Evolutionary conservation across 2,113 vertebrate species (phyloP), one percentile per base, ranked within the genome.

Genomic region (Trematomus loennbergii): DNA sequence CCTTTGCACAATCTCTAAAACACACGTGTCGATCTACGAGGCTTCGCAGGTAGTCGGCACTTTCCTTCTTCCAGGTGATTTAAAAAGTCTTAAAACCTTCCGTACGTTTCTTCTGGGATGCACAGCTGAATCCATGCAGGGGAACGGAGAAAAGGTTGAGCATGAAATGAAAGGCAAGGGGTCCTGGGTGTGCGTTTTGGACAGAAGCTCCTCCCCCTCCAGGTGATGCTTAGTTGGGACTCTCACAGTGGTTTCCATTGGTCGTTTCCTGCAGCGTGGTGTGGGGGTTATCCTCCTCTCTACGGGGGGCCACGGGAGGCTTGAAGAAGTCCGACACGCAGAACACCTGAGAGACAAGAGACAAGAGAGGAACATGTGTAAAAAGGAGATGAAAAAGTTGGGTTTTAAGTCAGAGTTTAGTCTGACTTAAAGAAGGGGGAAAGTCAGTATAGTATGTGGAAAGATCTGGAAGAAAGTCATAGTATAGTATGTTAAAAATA

Each of bases 311-410:
- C 1, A 59, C 90, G 12, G 71, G 90, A 12, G 91, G 91, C 92
- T 98, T 98, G 94, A 99, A 99, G 89, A 99, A 99, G 92, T 98
- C 97, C 0, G 98, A 99, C 75, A 99, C 97, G 0, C 94, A 98
- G 15, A 97, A 94, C 75, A 94, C 96, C 98, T 99, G 79, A 45
- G 72, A 4, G 46, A 22, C 1, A 45, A 1, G 72, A 7, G 1
- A 5, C 17, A 10, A 46, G 3, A 12, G 62, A 36, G 22, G 22
- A n/a, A 22, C 22, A 22, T 2, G 22, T 22, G 22, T 22, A 22
- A 22, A 22, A 22, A 22, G 22, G 22, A 22, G 22, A 29, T 29
- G 29, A 25, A 2, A 25, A 25, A 25, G 25, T 29, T 29, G 29
- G 29, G 29, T 29, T 25, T 25, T 29, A 4, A 29, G 29, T 29